Conservation (phyloP, 2,888 invertebrate genomes). For the Xestia rhomboidea region DNA sequence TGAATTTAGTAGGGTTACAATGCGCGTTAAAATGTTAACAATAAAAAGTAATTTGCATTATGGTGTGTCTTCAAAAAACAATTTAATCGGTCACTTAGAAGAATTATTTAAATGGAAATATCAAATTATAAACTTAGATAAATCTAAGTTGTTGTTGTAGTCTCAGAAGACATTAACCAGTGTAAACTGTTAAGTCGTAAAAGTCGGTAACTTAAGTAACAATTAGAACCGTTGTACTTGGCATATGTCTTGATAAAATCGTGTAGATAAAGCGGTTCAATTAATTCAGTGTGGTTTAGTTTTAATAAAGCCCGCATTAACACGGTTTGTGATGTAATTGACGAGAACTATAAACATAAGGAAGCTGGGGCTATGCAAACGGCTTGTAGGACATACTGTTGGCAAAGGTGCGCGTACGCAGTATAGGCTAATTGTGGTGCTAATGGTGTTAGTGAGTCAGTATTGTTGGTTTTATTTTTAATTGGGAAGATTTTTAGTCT, state of each 20-base stretch:
- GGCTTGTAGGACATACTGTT: slow-evolving; percentile 23
- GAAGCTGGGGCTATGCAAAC: slow-evolving; percentile 61
- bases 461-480: not conserved
- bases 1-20: slow-evolving; percentile 74
- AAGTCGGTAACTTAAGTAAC: slow-evolving; percentile 22
- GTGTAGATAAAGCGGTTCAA: slow-evolving; percentile 55
- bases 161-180: slow-evolving; percentile 17
- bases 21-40: slow-evolving; percentile 65
- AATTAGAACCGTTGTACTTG: slow-evolving; percentile 50
- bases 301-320: slow-evolving; percentile 47
- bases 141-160: no score
- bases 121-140: slow-evolving; percentile 3
- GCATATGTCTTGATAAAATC: slow-evolving; percentile 51
- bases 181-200: slow-evolving; percentile 18
- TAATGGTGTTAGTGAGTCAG: slow-evolving; percentile 22
- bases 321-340: slow-evolving; percentile 59
- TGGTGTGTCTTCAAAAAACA: not conserved
- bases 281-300: slow-evolving; percentile 46
- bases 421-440: slow-evolving; percentile 17
- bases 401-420: slow-evolving; percentile 25
- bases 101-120: no score
- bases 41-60: slow-evolving; percentile 53
- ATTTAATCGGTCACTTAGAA: not conserved
- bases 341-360: slow-evolving; percentile 63
- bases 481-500: not conserved